Evolutionary conservation across 2,113 vertebrate species (phyloP), one percentile per base, ranked within the genome.

Genomic region (Uropsilus gracilis): DNA sequence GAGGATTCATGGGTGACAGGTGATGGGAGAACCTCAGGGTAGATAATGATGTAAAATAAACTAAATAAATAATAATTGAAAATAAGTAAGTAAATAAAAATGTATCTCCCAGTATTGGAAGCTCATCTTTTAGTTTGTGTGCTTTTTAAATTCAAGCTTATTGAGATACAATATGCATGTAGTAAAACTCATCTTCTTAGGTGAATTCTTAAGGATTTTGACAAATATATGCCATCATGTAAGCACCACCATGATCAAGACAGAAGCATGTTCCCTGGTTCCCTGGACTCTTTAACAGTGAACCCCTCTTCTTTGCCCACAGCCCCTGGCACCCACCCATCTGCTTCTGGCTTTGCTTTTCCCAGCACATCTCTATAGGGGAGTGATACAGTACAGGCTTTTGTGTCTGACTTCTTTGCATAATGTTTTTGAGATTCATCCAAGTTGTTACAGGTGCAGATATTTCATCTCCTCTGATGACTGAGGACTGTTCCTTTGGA

Each of bases 391-490:
- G 37, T n/a, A 16, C 34, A 34, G 61, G 4, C n/a, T 80, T 92
- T 75, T 91, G 64, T 80, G 32, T 48, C 50, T 64, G 68, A n/a
- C 22, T 76, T 85, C 59, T 46, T 86, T 89, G 34, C 10, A 30
- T 50, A 76, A 75, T 66, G 2, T 66, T 91, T 88, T 4, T 66
- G 55, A 92, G 89, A 64, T 83, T 83, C 57, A 76, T 28, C 32
- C 22, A 10, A 57, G 9, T 55, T 63, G 12, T 93, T 63, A 64
- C 34, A 76, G 73, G 50, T 76, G 26, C 63, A 68, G 44, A 10
- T 59, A 53, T 53, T 91, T 85, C 13, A 22, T 80, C 59, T n/a
- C 37, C 89, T 89, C 86, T 82, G 89, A 59, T 42, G 81, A 37
- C 32, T 61, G 63, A 63, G 37, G 34, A 76, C 64, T 53, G 50